These are phyloP conservation scores for Symphodus melops DNA, from an alignment of 2,113 vertebrate genomes.

Conservation along the genomic window DNA sequence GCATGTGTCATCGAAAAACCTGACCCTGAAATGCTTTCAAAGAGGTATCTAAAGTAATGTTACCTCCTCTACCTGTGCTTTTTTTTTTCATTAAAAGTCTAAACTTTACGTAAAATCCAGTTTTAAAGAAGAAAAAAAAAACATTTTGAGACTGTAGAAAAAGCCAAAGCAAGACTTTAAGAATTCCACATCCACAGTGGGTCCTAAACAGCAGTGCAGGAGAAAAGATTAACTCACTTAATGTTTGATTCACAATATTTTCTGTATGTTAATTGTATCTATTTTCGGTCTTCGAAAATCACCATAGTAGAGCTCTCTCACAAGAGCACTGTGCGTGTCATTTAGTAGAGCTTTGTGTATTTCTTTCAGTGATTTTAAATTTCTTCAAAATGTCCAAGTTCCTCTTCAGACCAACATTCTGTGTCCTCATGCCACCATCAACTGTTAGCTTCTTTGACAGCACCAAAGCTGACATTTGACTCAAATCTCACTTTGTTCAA, in stretches of 20 bases:
- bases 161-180: conserved; percentile 22
- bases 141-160: conserved; percentile 29
- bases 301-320: background rate
- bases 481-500: background rate
- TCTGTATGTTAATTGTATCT: background rate
- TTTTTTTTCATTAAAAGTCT: conserved; percentile 2
- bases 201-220: conserved; percentile 15
- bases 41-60: conserved; percentile 3
- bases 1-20: conserved; percentile 31
- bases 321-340: background rate
- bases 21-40: conserved; percentile 2
- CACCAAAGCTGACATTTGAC: background rate
- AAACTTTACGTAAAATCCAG: conserved; percentile 26
- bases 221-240: background rate
- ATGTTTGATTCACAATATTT: too few species aligned
- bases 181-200: conserved; percentile 14
- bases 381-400: background rate
- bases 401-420: background rate
- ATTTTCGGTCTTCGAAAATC: conserved; percentile 6
- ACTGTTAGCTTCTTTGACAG: background rate
- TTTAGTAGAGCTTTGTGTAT: too few species aligned
- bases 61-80: background rate
- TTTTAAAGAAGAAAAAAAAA: conserved; percentile 28
- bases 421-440: background rate
- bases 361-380: too few species aligned